Evolutionary conservation across 2,888 invertebrate species (phyloP).

Genomic region (Drosophila lacicola): DNA sequence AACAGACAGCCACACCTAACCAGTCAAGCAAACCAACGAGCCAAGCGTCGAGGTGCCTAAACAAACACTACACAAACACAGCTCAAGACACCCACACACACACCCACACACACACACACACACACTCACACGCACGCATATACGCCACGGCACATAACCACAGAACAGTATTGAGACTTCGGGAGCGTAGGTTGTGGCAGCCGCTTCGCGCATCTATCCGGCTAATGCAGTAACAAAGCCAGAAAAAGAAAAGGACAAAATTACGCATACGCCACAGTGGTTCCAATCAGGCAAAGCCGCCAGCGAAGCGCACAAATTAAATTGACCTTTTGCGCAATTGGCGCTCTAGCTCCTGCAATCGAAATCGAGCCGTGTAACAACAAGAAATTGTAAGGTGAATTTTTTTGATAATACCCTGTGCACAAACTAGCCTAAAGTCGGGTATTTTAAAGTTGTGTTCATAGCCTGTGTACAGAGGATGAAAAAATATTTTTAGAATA

Average conservation of each 20-base stretch:
- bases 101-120: slow-evolving; percentile 1
- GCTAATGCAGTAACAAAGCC: slow-evolving; percentile 47
- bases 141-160: slow-evolving; percentile 14
- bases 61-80: slow-evolving; percentile 45
- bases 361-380: slow-evolving; percentile 19
- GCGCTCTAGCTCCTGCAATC: slow-evolving; percentile 20
- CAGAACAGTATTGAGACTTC: slow-evolving; percentile 35
- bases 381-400: slow-evolving; percentile 14
- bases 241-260: slow-evolving; percentile 26
- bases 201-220: slow-evolving; percentile 34
- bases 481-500: no score
- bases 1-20: slow-evolving; percentile 53
- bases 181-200: slow-evolving; percentile 13
- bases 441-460: neutral
- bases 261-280: slow-evolving; percentile 60
- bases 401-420: slow-evolving; percentile 23
- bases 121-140: slow-evolving; percentile 9
- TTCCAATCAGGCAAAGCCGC: slow-evolving; percentile 48
- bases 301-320: slow-evolving; percentile 64
- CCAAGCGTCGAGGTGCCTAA: slow-evolving; percentile 56
- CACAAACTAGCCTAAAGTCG: neutral
- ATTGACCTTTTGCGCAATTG: slow-evolving; percentile 70
- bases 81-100: slow-evolving; percentile 5
- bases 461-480: no score
- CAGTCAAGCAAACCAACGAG: slow-evolving; percentile 45